phyloP scores from a whole-genome alignment of 2,888 invertebrate species.

The Caenorhabditis afra region DNA sequence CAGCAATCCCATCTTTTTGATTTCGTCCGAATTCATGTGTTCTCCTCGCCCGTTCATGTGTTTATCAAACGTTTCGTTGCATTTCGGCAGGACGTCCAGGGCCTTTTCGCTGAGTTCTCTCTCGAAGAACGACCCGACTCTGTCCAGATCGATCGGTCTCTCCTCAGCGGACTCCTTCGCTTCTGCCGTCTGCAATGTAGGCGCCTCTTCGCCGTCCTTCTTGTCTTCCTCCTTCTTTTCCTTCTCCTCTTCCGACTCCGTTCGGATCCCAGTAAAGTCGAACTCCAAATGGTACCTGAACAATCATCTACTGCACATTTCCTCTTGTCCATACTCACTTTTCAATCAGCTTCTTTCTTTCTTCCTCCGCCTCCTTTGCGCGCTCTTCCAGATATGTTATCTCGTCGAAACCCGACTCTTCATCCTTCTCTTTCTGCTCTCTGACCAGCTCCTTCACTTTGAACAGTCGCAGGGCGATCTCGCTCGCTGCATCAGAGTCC shows the following conservation, averaged over 20 bases:
- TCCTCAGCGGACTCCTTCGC: not conserved
- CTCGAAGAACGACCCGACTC: conserved; percentile 46
- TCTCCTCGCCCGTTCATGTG: too few relatives aligned
- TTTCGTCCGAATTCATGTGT: conserved; percentile 8
- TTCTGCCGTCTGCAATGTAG: not conserved
- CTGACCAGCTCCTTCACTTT: not conserved
- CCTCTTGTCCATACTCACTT: conserved; percentile 5
- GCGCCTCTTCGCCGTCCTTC: not conserved
- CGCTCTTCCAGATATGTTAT: conserved; percentile 13
- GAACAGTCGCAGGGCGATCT: conserved; percentile 7
- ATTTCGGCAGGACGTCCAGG: conserved; percentile 6
- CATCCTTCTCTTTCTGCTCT: conserved; percentile 18
- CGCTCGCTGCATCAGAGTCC: not conserved
- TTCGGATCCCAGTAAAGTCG: not conserved
- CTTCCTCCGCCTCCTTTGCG: conserved; percentile 4
- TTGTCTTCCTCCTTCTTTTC: not conserved
- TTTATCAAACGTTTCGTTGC: not conserved
- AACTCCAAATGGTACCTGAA: conserved; percentile 21
- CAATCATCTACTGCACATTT: not conserved
- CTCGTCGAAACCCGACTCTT: conserved; percentile 28
- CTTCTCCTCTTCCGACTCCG: not conserved
- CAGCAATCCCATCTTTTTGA: conserved; percentile 26
- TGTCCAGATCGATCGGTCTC: conserved; percentile 18
- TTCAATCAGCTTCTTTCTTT: conserved; percentile 4
- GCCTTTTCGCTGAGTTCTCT: conserved; percentile 27